Base-by-base conservation (phyloP, 2,888 invertebrate species). In the Lordiphosa fenestrarum region DNA sequence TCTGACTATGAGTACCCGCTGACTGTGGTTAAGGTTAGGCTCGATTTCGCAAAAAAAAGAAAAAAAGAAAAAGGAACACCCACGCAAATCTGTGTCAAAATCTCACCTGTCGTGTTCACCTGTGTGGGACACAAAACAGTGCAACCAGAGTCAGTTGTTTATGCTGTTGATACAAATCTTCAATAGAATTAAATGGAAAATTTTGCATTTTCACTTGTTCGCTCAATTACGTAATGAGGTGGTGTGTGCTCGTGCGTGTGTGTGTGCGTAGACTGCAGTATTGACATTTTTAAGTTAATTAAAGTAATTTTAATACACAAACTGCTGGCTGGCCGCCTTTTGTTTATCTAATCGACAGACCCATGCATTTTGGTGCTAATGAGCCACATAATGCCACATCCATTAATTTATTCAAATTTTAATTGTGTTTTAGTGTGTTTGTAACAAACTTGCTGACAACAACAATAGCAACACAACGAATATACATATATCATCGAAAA, bases 1-100 rank as follows among this genome's bases (percentile, higher is more conserved):
- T 90, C 92, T 48, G 95, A 95, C 87, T 94, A 92, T 80, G 93
- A 93, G 47, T 91, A 93, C 75, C 95, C 95, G 7, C 90, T 95
- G 35, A 94, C 94, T 10, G 93, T 95, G 59, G 92, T 93, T 67
- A 94, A 94, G 93, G 95, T 95, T 85, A 87, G 87, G 69, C 63
- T 55, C 64, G 63, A 61, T 54, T 41, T 10, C 21, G 9, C 40
- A 9, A 9, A 15, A 6, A 25, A 25, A 15, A 6, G 7, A 25
- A 7, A 25, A 25, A 25, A 6, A 6, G 6, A 1, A 6, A 23
- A 23, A 23, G 6, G 6, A 23, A 23, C 6, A 25, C 25, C 36
- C 19, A n/a, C 15, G 15, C 15, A 30, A 10, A 51, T 46, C 25
- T 23, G 40, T 15, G 40, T 21, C 40, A 19, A 23, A 42, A 25